phyloP scores from a whole-genome alignment of 2,888 invertebrate species.

The Nyleta sp. region DNA sequence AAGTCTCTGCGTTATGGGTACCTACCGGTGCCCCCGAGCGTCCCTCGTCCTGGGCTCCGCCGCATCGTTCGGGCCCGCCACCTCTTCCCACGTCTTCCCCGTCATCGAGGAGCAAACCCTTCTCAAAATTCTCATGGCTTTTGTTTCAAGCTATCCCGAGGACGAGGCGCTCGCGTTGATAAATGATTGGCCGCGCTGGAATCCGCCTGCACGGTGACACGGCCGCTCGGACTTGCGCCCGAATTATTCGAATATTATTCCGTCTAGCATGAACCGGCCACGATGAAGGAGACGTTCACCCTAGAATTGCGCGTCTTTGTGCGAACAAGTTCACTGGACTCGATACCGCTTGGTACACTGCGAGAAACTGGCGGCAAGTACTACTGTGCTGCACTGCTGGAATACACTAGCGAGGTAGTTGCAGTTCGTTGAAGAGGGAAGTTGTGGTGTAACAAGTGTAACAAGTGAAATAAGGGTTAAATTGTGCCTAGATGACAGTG shows the following conservation, averaged over 20 bases:
- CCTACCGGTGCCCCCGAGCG: slow-evolving; percentile 61
- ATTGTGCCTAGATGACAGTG: too few species aligned
- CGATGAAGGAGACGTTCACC: slow-evolving; percentile 6
- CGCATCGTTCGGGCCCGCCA: slow-evolving; percentile 66
- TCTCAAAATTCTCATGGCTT: slow-evolving; percentile 77
- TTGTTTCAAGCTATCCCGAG: slow-evolving; percentile 80
- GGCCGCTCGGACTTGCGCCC: slow-evolving; percentile 31
- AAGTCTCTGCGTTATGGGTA: slow-evolving; percentile 80
- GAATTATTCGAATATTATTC: slow-evolving; percentile 47
- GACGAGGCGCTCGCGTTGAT: slow-evolving; percentile 75
- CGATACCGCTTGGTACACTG: too few species aligned
- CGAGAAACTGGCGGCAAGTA: too few species aligned
- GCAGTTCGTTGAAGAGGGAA: too few species aligned
- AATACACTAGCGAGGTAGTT: too few species aligned
- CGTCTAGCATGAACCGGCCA: not conserved
- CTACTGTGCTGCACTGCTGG: too few species aligned
- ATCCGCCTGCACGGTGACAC: slow-evolving; percentile 63
- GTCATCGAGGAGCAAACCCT: slow-evolving; percentile 70
- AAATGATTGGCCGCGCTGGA: slow-evolving; percentile 77
- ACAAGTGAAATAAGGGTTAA: too few species aligned
- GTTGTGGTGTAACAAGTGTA: too few species aligned
- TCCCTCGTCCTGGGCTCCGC: slow-evolving; percentile 58
- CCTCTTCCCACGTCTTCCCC: slow-evolving; percentile 69
- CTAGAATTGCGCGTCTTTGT: slow-evolving; percentile 13
- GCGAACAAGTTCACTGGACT: slow-evolving; percentile 14